These are phyloP conservation scores for Drosophila antonietae DNA, from an alignment of 2,888 invertebrate genomes.

Conservation along the genomic window DNA sequence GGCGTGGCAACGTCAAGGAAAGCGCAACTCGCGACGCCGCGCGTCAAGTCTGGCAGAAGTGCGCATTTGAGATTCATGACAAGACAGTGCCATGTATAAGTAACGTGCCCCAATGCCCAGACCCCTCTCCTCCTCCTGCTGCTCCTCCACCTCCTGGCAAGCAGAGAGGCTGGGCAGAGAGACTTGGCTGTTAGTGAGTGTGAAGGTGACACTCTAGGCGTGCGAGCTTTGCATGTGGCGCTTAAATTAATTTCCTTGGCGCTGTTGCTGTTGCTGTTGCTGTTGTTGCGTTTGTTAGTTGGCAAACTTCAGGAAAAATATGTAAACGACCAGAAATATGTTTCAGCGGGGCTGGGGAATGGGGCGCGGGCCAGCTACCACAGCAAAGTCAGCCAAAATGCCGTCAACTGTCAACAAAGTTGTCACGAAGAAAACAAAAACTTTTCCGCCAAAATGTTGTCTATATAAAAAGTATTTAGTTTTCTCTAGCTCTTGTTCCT, in stretches of 20 bases:
- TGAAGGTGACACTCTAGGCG: slow-evolving; percentile 50
- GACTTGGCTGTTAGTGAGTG: slow-evolving; percentile 10
- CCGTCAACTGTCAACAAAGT: slow-evolving; percentile 46
- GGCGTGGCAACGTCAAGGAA: slow-evolving; percentile 16
- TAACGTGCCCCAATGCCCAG: slow-evolving; percentile 12
- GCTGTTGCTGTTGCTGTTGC: slow-evolving; percentile 16
- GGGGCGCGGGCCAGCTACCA: slow-evolving; percentile 5
- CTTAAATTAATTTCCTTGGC: slow-evolving; percentile 70
- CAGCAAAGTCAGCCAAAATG: slow-evolving; percentile 36
- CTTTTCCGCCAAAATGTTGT: slow-evolving; percentile 34
- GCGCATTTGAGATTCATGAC: slow-evolving; percentile 44
- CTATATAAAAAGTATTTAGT: slow-evolving; percentile 32
- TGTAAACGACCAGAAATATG: slow-evolving; percentile 42
- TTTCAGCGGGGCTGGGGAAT: neutral
- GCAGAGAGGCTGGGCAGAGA: neutral
- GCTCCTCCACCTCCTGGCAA: neutral
- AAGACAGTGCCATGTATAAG: slow-evolving; percentile 39
- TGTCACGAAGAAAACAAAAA: slow-evolving; percentile 37
- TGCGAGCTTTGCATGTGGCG: slow-evolving; percentile 70
- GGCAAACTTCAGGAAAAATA: slow-evolving; percentile 54
- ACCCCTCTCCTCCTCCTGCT: neutral
- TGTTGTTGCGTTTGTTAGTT: slow-evolving; percentile 36
- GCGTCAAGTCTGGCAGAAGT: slow-evolving; percentile 31
- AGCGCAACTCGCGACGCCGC: slow-evolving; percentile 22
- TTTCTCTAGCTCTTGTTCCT: neutral